phyloP scores from a whole-genome alignment of 1,140 invertebrate species.

The Lordiphosa mommai region DNA sequence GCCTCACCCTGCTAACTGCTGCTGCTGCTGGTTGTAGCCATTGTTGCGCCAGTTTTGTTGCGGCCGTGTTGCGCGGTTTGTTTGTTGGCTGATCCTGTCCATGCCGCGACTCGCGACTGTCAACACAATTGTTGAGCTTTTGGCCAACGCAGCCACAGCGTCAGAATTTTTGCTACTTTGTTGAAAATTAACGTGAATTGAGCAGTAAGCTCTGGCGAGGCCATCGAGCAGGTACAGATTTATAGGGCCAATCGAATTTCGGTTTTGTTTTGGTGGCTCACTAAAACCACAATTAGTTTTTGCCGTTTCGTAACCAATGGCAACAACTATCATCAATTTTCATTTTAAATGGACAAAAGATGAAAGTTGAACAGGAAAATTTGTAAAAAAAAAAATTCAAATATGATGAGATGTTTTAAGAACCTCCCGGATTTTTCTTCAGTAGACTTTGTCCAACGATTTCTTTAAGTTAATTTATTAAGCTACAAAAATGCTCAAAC shows the following conservation, averaged over 20 bases:
- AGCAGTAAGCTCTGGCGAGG: conserved; percentile 52
- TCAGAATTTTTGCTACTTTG: conserved; percentile 28
- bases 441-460: no score
- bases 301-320: no score
- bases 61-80: conserved; percentile 68
- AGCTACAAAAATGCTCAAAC: no score
- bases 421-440: no score
- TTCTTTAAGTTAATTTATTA: no score
- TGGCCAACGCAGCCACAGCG: conserved; percentile 3
- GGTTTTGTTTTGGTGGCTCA: conserved; percentile 9
- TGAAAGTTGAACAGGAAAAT: neutral
- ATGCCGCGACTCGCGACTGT: conserved; percentile 63
- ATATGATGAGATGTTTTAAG: no score
- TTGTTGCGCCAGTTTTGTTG: conserved; percentile 61
- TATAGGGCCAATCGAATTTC: conserved; percentile 38
- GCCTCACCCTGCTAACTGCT: neutral
- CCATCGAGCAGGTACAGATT: conserved; percentile 49
- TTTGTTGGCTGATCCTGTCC: conserved; percentile 64
- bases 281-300: conserved; percentile 5
- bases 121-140: conserved; percentile 57
- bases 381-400: neutral
- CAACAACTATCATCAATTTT: neutral
- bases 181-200: conserved; percentile 66
- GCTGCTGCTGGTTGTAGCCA: conserved; percentile 11
- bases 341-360: neutral